A percentile compares a stretch with the other conserved stretches of the same genome.
Evolutionary conservation across 2,888 invertebrate species (phyloP).

Genomic region (Byasa hedistus): DNA sequence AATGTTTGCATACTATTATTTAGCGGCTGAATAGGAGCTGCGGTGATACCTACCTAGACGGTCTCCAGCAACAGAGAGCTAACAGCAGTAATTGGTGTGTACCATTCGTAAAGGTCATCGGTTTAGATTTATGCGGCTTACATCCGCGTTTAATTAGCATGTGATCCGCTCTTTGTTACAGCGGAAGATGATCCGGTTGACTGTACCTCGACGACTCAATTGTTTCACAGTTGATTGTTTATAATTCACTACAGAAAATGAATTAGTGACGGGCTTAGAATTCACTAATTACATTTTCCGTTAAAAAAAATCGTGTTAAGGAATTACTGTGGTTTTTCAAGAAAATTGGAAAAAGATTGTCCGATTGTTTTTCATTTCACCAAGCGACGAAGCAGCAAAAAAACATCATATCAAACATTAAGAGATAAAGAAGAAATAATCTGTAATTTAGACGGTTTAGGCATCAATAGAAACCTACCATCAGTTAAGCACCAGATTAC

Average conservation of each 20-base stretch:
- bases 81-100: no score
- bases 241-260: constrained; percentile 3
- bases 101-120: constrained; percentile 41
- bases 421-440: no score
- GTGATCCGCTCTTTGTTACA: constrained; percentile 47
- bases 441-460: no score
- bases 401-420: no score
- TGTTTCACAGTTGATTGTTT: constrained; percentile 18
- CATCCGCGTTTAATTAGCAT: constrained; percentile 61
- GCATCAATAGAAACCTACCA: no score
- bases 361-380: no score
- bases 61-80: no score
- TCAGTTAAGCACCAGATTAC: no score
- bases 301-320: not conserved
- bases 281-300: not conserved
- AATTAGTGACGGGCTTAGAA: not conserved
- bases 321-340: not conserved
- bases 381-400: no score
- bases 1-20: no score
- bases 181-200: constrained; percentile 50
- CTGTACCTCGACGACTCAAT: constrained; percentile 31
- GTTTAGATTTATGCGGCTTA: constrained; percentile 50
- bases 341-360: not conserved
- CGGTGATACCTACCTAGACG: no score
- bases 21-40: no score